Percentiles rank a stretch among this genome's conserved stretches.
Evolutionary conservation across 92 coral and sea anemone genomes (phyloP).

Genomic region (Palythoa grandis): DNA sequence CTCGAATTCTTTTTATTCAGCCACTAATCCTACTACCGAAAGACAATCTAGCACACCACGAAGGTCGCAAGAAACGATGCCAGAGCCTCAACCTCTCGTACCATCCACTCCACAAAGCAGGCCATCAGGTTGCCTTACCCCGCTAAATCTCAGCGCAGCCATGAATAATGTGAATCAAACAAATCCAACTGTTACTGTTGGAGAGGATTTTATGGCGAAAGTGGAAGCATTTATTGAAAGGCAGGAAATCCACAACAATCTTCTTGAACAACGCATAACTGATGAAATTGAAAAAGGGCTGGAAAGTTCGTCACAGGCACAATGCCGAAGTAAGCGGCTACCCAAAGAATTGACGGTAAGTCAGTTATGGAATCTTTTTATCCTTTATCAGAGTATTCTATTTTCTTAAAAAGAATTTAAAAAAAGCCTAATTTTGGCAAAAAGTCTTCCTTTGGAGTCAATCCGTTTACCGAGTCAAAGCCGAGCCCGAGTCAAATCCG

Average conservation of each 20-base stretch:
- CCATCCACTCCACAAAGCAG: conserved; percentile 14
- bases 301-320: conserved; percentile 10
- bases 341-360: conserved; percentile 25
- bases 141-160: not conserved
- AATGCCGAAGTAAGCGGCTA: not conserved
- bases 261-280: conserved; percentile 3
- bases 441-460: too few species aligned
- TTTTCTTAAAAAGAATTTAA: too few species aligned
- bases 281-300: conserved; percentile 9
- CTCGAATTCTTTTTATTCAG: conserved; percentile 4
- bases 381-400: too few species aligned
- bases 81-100: not conserved
- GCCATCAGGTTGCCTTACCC: conserved; percentile 1
- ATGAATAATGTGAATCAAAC: not conserved
- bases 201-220: conserved; percentile 26
- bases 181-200: not conserved
- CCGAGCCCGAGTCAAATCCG: too few species aligned
- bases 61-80: not conserved
- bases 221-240: conserved; percentile 18
- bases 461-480: too few species aligned
- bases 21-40: not conserved
- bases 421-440: too few species aligned
- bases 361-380: too few species aligned
- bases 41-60: conserved; percentile 13
- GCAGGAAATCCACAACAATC: conserved; percentile 11